Evolutionary conservation across 1,140 invertebrate species (phyloP).

Genomic region (Nylanderia fulva): DNA sequence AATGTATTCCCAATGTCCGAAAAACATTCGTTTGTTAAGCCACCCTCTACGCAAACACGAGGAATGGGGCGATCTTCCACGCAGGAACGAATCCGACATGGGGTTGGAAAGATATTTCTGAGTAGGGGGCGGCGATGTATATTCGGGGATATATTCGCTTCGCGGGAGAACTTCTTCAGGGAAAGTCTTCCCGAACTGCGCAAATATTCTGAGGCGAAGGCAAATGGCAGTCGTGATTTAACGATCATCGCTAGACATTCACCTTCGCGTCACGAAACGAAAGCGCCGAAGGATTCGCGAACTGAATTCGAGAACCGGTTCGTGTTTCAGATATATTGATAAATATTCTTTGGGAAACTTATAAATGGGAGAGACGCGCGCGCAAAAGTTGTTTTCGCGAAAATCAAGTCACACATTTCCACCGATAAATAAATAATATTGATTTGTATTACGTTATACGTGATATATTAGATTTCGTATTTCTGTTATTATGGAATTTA

Average conservation of each 20-base stretch:
- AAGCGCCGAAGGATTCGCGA: not conserved
- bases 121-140: constrained; percentile 14
- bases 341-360: constrained; percentile 12
- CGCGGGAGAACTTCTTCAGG: constrained; percentile 24
- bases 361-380: not conserved
- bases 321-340: not conserved
- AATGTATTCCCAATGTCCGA: constrained; percentile 81
- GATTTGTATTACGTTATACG: not conserved
- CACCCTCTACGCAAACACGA: constrained; percentile 62
- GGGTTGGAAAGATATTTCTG: constrained; percentile 51
- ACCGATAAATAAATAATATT: constrained; percentile 20
- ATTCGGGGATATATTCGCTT: constrained; percentile 42
- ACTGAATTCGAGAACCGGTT: constrained; percentile 16
- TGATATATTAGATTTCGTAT: not conserved
- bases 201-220: constrained; percentile 48
- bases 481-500: not conserved
- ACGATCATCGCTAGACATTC: constrained; percentile 47
- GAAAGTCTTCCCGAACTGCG: constrained; percentile 24
- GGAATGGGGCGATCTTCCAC: constrained; percentile 23
- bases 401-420: not conserved
- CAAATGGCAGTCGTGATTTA: constrained; percentile 50
- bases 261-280: constrained; percentile 39
- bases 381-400: not conserved
- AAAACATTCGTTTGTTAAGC: constrained; percentile 80
- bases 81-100: constrained; percentile 5